A percentile compares a stretch with the other conserved stretches of the same genome.
phyloP scores from a whole-genome alignment of 1,140 invertebrate species.

The Capitella teleta region DNA sequence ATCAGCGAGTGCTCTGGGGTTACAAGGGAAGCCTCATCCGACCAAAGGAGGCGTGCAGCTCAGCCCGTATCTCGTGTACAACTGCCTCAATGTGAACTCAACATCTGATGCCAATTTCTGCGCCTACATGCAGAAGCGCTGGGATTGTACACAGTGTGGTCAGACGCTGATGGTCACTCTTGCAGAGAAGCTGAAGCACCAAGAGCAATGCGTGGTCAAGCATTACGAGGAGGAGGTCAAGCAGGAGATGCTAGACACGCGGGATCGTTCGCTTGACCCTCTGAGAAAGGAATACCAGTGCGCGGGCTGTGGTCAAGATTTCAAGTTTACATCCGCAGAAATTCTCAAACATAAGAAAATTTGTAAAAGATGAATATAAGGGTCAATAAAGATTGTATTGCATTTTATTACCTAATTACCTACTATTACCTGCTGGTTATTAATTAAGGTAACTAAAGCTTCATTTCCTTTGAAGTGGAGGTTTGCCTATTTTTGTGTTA shows the following conservation, averaged over 20 bases:
- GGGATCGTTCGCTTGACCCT: neutral
- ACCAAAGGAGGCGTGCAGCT: constrained; percentile 75
- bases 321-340: constrained; percentile 55
- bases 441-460: too few relatives aligned
- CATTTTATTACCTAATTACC: too few relatives aligned
- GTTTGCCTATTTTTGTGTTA: too few relatives aligned
- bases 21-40: constrained; percentile 26
- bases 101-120: constrained; percentile 22
- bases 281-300: constrained; percentile 60
- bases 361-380: constrained; percentile 20
- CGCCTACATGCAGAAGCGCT: constrained; percentile 35
- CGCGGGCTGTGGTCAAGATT: constrained; percentile 54
- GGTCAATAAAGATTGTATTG: too few relatives aligned
- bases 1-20: neutral
- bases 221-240: constrained; percentile 13
- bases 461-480: too few relatives aligned
- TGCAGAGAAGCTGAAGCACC: constrained; percentile 42
- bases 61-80: constrained; percentile 70
- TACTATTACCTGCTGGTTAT: too few relatives aligned
- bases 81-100: constrained; percentile 40
- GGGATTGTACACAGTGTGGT: constrained; percentile 42
- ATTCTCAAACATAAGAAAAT: constrained; percentile 44
- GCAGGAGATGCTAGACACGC: neutral
- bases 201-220: constrained; percentile 28
- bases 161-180: constrained; percentile 33